Evolutionary conservation across 2,113 vertebrate genomes (phyloP).

Genomic region (Paradisaea rubra): DNA sequence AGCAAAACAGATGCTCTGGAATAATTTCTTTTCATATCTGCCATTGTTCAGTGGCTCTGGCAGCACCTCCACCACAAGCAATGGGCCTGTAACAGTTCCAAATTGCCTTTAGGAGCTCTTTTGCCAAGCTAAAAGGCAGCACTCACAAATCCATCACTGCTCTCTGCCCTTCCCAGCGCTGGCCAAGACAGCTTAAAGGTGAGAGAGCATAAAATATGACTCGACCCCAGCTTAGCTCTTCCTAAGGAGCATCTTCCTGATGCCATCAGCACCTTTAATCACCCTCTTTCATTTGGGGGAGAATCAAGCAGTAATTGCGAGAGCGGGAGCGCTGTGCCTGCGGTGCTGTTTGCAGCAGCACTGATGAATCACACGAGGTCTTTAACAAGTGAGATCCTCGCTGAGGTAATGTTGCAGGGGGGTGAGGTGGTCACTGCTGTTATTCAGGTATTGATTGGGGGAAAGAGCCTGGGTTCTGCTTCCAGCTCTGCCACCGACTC

Average conservation of each 20-base stretch:
- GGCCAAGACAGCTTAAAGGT: neutral
- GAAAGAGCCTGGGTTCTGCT: neutral
- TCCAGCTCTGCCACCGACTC: neutral
- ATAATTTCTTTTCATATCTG: neutral
- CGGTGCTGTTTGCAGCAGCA: neutral
- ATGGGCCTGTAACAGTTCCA: neutral
- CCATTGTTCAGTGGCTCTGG: neutral
- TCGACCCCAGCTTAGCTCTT: neutral
- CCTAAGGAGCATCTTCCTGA: neutral
- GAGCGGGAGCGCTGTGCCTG: accelerated
- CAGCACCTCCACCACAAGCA: neutral
- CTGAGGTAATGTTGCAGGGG: neutral
- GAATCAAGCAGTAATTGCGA: accelerated
- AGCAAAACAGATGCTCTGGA: neutral
- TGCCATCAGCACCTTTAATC: neutral
- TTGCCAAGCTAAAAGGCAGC: neutral
- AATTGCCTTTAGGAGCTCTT: neutral
- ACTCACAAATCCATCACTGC: neutral
- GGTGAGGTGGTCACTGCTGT: neutral
- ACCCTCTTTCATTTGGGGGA: neutral
- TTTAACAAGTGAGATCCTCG: neutral
- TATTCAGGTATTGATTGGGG: neutral
- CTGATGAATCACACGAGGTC: neutral
- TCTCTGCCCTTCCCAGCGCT: neutral
- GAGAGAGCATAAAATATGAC: neutral